Base-by-base conservation (phyloP, 2,797 vertebrate species). In the Sphenodon punctatus region DNA sequence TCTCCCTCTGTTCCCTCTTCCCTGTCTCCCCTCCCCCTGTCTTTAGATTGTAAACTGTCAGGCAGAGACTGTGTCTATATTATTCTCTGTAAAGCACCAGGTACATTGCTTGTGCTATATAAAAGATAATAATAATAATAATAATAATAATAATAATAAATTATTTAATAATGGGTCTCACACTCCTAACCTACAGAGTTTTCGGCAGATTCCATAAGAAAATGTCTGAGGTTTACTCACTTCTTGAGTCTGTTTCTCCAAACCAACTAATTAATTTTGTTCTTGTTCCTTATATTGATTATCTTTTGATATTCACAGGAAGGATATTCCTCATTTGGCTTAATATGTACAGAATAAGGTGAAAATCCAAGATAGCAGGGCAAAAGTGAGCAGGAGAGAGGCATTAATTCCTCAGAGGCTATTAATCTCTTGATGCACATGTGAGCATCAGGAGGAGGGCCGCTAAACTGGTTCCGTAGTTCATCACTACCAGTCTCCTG, bases 401-500 rank as follows among this genome's bases (percentile, higher is more conserved):
- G 12, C 8, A 15, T 60, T 36, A 1, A 41, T 64, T 84, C 81
- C 71, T 84, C 56, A 61, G 59, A 34, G 59, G 67, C 39, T 77
- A 20, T 55, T 78, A 72, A 76, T 87, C 38, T 75, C 36, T 58
- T 32, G 34, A 23, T 75, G 60, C 69, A 70, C 34, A 9, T 2
- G 39, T 38, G 23, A 22, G 55, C 32, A 22, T 16, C 8, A 82
- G 19, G 20, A 27, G 3, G 1, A 79, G 74, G 69, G 56, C 65
- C 90, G 60, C 49, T 75, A 73, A 74, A 41, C 19, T 60, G 71
- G 78, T 27, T 80, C 63, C 76, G 22, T 23, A 59, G 88, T 55
- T 67, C 78, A 64, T 84, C 67, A 51, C 82, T 85, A 67, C 71
- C 58, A 67, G 38, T 77, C 36, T 88, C 53, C 48, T 77, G 36